phyloP scores from a whole-genome alignment of 2,113 vertebrate genomes.

The Grammomys surdaster region DNA sequence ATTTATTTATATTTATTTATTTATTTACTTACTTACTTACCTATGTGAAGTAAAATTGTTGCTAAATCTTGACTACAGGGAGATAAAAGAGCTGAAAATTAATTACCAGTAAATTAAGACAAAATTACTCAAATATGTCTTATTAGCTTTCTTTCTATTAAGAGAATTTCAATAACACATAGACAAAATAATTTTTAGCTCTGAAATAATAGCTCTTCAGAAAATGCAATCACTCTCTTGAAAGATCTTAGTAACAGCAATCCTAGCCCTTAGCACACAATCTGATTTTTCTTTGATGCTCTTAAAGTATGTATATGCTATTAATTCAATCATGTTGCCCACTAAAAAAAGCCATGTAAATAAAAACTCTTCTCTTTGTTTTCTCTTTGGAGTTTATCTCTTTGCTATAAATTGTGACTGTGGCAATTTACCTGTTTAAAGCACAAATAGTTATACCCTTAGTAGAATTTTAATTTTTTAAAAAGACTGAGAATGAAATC shows the following conservation, averaged over 20 bases:
- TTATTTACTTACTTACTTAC: background rate
- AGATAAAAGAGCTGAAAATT: background rate
- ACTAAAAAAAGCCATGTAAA: background rate
- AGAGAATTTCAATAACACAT: slow-evolving; percentile 45
- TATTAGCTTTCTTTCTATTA: slow-evolving; percentile 65
- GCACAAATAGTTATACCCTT: background rate
- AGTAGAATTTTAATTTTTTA: background rate
- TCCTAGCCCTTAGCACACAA: background rate
- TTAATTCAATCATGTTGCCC: slow-evolving; percentile 22
- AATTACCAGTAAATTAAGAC: slow-evolving; percentile 25
- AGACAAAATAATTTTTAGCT: slow-evolving; percentile 41
- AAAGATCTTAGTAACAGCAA: slow-evolving; percentile 31
- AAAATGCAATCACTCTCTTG: slow-evolving; percentile 41
- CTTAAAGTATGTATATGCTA: background rate
- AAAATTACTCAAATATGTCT: background rate
- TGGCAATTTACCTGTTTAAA: slow-evolving; percentile 2
- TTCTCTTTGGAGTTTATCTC: background rate
- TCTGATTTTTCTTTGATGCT: slow-evolving; percentile 38
- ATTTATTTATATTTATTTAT: background rate
- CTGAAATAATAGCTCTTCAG: slow-evolving; percentile 52
- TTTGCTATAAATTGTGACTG: background rate
- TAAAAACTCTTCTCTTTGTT: background rate
- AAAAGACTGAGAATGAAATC: background rate
- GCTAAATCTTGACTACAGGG: background rate
- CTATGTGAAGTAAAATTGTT: slow-evolving; percentile 18